Percentiles rank a stretch among this genome's conserved stretches.
These are phyloP conservation scores for Ornithoptera priamus DNA, from an alignment of 2,888 invertebrate genomes.

Conservation along the genomic window DNA sequence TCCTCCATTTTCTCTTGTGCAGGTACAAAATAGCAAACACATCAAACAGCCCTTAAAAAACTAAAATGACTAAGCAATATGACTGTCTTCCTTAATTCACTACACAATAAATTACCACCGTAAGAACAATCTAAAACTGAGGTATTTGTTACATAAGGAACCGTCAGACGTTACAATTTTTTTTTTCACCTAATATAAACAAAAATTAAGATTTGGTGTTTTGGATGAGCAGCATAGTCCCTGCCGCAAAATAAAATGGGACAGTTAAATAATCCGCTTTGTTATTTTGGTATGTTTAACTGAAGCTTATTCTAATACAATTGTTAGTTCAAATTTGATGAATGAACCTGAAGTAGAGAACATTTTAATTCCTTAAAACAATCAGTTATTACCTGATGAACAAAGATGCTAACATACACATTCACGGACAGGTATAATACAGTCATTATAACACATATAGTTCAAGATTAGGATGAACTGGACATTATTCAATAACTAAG, in stretches of 20 bases:
- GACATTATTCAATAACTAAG: conserved; percentile 3
- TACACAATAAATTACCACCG: conserved; percentile 61
- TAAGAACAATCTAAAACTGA: conserved; percentile 52
- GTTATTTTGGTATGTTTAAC: too few species aligned
- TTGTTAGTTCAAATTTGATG: background rate
- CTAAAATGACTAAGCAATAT: conserved; percentile 73
- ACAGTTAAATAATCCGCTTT: background rate
- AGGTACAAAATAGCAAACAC: conserved; percentile 59
- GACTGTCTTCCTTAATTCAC: conserved; percentile 63
- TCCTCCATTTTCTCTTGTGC: conserved; percentile 43
- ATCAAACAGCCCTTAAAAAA: conserved; percentile 50
- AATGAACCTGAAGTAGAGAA: background rate
- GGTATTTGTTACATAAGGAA: conserved; percentile 65
- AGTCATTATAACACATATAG: background rate
- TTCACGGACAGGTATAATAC: background rate
- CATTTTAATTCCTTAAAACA: background rate
- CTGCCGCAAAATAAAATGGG: background rate
- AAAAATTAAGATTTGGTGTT: background rate
- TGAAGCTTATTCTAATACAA: background rate
- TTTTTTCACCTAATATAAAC: background rate
- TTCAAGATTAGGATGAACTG: background rate
- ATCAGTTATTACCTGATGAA: background rate
- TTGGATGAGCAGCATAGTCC: too few species aligned
- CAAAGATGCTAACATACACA: too few species aligned
- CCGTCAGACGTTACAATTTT: conserved; percentile 21